Base-by-base conservation (phyloP, 2,888 invertebrate genomes). In the Nysson spinosus region DNA sequence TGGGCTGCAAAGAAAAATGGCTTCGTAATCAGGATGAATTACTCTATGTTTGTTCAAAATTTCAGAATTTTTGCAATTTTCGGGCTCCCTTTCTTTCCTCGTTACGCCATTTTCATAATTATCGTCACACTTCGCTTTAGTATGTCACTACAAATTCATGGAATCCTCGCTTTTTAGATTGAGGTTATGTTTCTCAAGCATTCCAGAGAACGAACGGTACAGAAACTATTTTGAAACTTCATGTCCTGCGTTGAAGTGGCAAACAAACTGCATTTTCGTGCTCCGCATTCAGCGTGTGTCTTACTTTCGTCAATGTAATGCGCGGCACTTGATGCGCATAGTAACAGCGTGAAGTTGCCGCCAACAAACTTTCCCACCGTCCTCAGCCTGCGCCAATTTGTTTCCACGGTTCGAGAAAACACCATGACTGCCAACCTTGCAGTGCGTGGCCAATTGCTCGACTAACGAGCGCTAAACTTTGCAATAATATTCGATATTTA, bases 201-300 rank as follows among this genome's bases (percentile, higher is more conserved):
- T 64, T 42, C 37, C 35, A 7, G 26, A 24, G 28, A 22, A 32
- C 28, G 51, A 26, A 26, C 22, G 14, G 26, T n/a, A 14, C 17
- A 0, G 5, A n/a, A 73, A 71, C 65, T 62, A 71, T 56, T 58
- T 61, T 26, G 64, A 47, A 73, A 75, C 65, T 76, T 72, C 57
- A 3, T 17, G 47, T n/a, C 14, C 44, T 20, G 20, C 44, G n/a
- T 44, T 39, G 60, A 47, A 50, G 61, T 26, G 43, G 56, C 61
- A 75, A 75, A 71, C 63, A 73, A 69, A 75, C 57, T 49, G 60
- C 52, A 35, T 66, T 65, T 65, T 40, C 47, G 9, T 5, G 35
- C 43, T 65, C 42, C 55, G 69, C 63, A 75, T 69, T 65, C 56
- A 56, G 26, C 42, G 47, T 35, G 55, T 24, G 28, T 35, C 66